Percentiles rank a stretch among this genome's conserved stretches.
phyloP scores from a whole-genome alignment of 2,888 invertebrate species.

The Poecilus cupreus region DNA sequence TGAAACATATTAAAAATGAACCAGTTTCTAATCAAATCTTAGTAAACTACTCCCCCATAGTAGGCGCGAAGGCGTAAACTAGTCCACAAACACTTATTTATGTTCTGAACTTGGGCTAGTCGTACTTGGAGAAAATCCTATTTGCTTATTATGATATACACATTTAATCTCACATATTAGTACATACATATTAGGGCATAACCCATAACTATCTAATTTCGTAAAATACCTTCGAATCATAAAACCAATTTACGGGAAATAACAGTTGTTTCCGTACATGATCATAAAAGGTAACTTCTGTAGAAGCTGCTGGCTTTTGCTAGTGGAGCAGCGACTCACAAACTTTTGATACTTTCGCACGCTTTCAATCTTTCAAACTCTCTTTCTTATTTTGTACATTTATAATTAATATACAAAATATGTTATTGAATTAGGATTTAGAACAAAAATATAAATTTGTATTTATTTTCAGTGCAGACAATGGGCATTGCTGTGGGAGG shows the following conservation, averaged over 20 bases:
- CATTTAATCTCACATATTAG: constrained; percentile 30
- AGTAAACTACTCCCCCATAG: constrained; percentile 4
- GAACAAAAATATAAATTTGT: too few species aligned
- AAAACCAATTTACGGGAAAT: constrained; percentile 35
- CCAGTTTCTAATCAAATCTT: constrained; percentile 14
- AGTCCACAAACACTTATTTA: neutral
- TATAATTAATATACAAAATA: too few species aligned
- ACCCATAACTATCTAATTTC: constrained; percentile 34
- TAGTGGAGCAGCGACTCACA: neutral
- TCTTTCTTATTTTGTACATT: too few species aligned
- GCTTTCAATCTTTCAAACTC: too few species aligned
- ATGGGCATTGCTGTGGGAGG: too few species aligned
- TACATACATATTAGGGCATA: neutral
- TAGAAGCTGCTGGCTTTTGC: neutral
- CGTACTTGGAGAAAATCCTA: neutral
- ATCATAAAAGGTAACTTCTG: constrained; percentile 29
- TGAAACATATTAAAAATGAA: neutral
- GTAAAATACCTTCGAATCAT: constrained; percentile 22
- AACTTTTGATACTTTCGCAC: too few species aligned
- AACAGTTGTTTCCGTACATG: constrained; percentile 23
- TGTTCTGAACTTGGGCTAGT: neutral
- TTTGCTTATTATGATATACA: constrained; percentile 28
- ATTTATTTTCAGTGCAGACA: too few species aligned
- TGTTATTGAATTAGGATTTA: too few species aligned
- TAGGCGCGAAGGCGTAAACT: constrained; percentile 8